Conservation (phyloP, 2,113 vertebrate species). For the Spheniscus mendiculus region DNA sequence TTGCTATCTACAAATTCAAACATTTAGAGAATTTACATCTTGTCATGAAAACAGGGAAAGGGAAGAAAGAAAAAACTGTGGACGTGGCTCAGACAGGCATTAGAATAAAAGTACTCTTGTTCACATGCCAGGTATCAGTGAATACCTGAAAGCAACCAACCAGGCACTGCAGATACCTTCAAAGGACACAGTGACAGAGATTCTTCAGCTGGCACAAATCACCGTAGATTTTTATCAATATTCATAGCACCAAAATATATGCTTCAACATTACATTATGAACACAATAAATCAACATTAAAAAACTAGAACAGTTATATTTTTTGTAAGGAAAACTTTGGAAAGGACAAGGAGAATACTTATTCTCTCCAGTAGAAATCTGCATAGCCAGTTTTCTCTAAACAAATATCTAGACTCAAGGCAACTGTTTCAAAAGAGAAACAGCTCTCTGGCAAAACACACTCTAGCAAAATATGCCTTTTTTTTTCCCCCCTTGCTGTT, state of each 20-base stretch:
- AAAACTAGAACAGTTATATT: neutral
- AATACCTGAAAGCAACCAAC: neutral
- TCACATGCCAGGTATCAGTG: neutral
- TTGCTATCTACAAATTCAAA: constrained; percentile 85
- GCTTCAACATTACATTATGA: neutral
- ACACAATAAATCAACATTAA: neutral
- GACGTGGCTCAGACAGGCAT: neutral
- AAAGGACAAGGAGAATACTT: neutral
- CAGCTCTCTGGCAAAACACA: neutral
- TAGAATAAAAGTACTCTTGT: neutral
- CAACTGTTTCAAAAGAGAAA: neutral
- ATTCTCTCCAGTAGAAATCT: neutral
- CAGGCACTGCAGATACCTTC: neutral
- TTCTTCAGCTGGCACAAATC: neutral
- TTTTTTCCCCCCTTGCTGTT: neutral
- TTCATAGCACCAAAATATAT: neutral
- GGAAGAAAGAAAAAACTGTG: neutral
- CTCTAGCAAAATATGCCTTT: neutral
- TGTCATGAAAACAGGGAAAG: neutral
- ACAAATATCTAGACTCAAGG: neutral
- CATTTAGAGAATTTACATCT: neutral
- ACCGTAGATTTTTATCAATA: neutral
- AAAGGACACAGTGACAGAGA: neutral
- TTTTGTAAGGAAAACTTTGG: neutral
- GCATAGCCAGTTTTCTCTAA: neutral